Conservation (phyloP, 2,113 vertebrate genomes). For the Carettochelys insculpta region DNA sequence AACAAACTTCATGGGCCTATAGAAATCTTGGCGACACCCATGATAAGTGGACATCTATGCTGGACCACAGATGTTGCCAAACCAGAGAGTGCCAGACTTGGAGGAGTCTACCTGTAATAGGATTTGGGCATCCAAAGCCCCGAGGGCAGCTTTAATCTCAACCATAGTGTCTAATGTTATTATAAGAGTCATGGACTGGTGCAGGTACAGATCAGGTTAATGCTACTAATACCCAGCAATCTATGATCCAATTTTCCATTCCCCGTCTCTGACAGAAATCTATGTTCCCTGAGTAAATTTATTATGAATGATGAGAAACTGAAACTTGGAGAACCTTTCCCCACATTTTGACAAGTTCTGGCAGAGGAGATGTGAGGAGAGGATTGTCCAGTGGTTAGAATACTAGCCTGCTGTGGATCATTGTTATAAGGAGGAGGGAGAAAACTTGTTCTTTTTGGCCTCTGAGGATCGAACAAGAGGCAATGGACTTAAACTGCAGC, state of each 20-base stretch:
- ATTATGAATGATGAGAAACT: neutral
- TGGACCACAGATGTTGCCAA: no score
- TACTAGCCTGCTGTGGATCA: neutral
- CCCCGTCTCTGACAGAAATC: no score
- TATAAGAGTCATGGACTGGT: neutral
- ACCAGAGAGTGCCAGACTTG: no score
- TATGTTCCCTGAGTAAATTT: neutral
- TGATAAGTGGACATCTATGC: no score
- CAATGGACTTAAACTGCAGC: no score
- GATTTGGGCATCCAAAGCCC: neutral
- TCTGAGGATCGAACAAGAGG: no score
- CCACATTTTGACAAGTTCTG: neutral
- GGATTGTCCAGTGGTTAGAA: neutral
- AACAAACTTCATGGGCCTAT: no score
- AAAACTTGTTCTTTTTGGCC: no score
- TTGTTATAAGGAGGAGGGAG: no score
- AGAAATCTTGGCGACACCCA: no score
- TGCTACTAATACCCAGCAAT: neutral
- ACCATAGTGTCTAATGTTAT: neutral
- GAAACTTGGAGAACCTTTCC: neutral
- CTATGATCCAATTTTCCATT: neutral
- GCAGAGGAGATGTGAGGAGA: neutral
- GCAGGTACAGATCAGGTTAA: neutral
- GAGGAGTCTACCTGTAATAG: no score
- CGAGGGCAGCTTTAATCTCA: neutral